Evolutionary conservation across 2,113 vertebrate species (phyloP).

Genomic region (Chiloscyllium plagiosum): DNA sequence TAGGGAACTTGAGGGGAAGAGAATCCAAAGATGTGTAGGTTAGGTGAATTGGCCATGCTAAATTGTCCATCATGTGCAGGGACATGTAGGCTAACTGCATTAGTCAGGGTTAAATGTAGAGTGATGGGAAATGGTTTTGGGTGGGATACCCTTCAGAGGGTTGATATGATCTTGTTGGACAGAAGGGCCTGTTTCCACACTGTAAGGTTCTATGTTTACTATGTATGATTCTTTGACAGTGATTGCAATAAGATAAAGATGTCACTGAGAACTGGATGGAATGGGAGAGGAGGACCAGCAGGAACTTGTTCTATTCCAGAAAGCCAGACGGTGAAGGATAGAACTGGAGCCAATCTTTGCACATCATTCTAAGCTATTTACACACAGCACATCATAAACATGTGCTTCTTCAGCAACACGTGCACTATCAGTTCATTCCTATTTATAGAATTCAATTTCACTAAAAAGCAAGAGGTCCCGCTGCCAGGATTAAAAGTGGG

Average conservation of each 20-base stretch:
- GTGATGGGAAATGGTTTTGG: neutral
- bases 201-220: too few species aligned
- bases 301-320: neutral
- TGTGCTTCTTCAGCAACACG: neutral
- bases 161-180: too few species aligned
- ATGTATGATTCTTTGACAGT: neutral
- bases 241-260: neutral
- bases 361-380: neutral
- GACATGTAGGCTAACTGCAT: too few species aligned
- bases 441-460: neutral
- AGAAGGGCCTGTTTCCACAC: too few species aligned
- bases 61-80: too few species aligned
- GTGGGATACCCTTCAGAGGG: too few species aligned
- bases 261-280: neutral
- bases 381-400: neutral
- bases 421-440: neutral
- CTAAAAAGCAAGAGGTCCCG: neutral
- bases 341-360: neutral
- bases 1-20: neutral
- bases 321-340: neutral
- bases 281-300: neutral
- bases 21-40: too few species aligned
- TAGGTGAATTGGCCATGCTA: too few species aligned
- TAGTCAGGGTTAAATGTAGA: too few species aligned
- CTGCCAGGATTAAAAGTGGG: neutral